Conservation (phyloP, 2,113 vertebrate species). For the Acinonyx jubatus region DNA sequence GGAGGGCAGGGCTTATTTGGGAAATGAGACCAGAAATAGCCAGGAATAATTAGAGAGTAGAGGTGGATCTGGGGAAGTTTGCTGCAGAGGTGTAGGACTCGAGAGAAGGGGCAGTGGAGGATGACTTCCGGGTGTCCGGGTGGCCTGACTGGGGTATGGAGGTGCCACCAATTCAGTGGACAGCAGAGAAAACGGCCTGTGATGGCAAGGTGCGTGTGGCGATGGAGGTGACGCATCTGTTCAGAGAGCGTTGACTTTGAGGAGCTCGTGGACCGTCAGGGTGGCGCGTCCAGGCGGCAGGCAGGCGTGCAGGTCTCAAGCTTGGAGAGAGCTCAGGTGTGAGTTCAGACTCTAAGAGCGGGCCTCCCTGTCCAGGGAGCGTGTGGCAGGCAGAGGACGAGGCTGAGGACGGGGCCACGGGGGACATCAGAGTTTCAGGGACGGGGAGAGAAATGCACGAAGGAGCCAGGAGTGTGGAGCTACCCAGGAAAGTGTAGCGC, state of each 20-base stretch:
- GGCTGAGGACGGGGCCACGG: not conserved
- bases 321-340: not conserved
- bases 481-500: not conserved
- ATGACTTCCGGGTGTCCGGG: not conserved
- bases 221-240: not conserved
- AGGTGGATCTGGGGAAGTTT: not conserved
- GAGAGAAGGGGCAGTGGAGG: not conserved
- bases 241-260: not conserved
- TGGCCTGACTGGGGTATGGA: not conserved
- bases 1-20: not conserved
- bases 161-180: not conserved
- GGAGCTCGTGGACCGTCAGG: not conserved
- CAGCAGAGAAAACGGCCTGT: not conserved
- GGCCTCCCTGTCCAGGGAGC: not conserved
- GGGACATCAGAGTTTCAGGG: not conserved
- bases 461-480: not conserved
- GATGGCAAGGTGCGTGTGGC: not conserved
- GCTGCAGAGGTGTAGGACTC: not conserved
- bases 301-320: not conserved
- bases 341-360: not conserved
- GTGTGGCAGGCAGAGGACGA: not conserved
- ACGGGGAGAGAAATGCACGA: not conserved
- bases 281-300: not conserved
- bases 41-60: not conserved
- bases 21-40: not conserved